phyloP scores from a whole-genome alignment of 1,140 invertebrate genomes.

The Riptortus pedestris region DNA sequence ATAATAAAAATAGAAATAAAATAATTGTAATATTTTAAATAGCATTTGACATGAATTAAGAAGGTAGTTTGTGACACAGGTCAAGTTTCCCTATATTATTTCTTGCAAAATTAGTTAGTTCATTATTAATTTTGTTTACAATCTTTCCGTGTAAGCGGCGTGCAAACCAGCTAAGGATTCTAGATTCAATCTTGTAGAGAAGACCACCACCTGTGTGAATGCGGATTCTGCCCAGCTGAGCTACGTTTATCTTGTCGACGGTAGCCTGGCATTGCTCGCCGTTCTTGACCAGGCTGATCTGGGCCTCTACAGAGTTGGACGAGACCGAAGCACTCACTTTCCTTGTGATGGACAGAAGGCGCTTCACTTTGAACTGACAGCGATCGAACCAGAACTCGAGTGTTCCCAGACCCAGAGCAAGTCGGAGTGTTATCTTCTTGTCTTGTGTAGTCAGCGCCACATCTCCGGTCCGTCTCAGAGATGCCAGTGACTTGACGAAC shows the following conservation, averaged over 20 bases:
- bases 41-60: too few relatives aligned
- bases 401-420: neutral
- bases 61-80: too few relatives aligned
- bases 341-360: neutral
- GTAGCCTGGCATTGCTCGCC: neutral
- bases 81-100: too few relatives aligned
- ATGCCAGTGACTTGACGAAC: neutral
- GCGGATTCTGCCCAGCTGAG: neutral
- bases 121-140: too few relatives aligned
- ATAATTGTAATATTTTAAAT: too few relatives aligned
- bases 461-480: neutral
- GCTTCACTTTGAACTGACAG: neutral
- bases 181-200: neutral
- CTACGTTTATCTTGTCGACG: neutral
- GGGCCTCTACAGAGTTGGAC: neutral
- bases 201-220: neutral
- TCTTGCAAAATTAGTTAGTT: too few relatives aligned
- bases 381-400: neutral
- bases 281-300: neutral
- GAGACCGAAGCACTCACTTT: neutral
- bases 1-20: too few relatives aligned
- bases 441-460: neutral
- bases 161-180: neutral
- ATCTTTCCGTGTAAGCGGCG: too few relatives aligned
- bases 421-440: neutral